Evolutionary conservation across 1,140 invertebrate genomes (phyloP), one percentile per base, ranked within the genome.

Genomic region (Piezodorus guildinii): DNA sequence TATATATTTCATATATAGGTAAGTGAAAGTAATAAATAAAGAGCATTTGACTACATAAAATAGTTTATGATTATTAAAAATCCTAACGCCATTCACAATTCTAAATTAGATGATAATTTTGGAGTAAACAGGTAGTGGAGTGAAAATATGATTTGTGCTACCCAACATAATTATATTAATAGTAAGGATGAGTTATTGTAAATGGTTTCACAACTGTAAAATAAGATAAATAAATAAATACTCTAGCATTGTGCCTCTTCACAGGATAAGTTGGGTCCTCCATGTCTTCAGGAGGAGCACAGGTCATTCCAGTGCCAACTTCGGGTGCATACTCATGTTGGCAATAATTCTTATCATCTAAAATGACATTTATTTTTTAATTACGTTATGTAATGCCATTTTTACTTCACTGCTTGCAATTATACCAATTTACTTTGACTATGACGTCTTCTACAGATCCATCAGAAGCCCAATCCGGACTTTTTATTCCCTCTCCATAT

Each of bases 261-360:
- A 61, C n/a, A 16, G 52, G 16, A 52, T 46, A 62, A 3, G 63
- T 34, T n/a, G 46, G n/a, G 23, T 69, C 64, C 66, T 67, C 54
- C 4, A 62, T 21, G 3, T 69, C 66, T 21, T 65, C 62, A 21
- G 60, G 69, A 0, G 63, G 62, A 17, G 43, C 21, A 25, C 76
- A 73, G 19, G 81, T 73, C 16, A 87, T 72, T 30, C 74, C 74
- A 59, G 77, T 77, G 12, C 86, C 86, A 52, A 87, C 83, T 16
- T 80, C 78, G 83, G 77, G 74, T 84, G 84, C 45, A 88, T 83
- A 44, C 83, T 82, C 74, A 87, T 81, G 71, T 89, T 89, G 34
- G 85, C 86, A 54, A 88, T 75, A 5, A 88, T 82, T 23, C 86
- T 74, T 15, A 88, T 80, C 46, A 85, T 75, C 76, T 85, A 64